Conservation (phyloP, 2,888 invertebrate genomes). For the Drosophila mimica region DNA sequence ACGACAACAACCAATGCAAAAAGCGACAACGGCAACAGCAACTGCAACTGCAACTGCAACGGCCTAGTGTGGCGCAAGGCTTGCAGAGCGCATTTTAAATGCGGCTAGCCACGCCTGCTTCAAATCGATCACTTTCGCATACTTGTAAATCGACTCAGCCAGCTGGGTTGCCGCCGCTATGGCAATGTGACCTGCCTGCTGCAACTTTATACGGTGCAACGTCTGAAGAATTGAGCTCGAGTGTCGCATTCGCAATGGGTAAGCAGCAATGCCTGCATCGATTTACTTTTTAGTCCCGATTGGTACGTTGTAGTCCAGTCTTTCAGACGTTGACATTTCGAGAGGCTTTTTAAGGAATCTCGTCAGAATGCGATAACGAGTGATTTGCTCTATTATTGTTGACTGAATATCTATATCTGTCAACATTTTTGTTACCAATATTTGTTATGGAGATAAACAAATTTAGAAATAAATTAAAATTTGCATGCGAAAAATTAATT, state of each 20-base stretch:
- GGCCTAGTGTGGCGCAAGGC: constrained; percentile 66
- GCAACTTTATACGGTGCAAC: constrained; percentile 28
- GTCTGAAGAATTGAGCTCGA: constrained; percentile 40
- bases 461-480: background rate
- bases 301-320: background rate
- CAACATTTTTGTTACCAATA: background rate
- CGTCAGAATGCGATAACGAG: constrained; percentile 21
- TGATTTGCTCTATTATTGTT: background rate
- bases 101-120: constrained; percentile 73
- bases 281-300: constrained; percentile 10
- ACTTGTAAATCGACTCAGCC: constrained; percentile 57
- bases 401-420: background rate
- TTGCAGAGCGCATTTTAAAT: constrained; percentile 56
- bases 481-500: background rate
- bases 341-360: constrained; percentile 7
- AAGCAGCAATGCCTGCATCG: constrained; percentile 11
- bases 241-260: constrained; percentile 57
- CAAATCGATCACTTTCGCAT: constrained; percentile 82
- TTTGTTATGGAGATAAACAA: background rate
- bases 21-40: constrained; percentile 17
- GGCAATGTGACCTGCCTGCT: constrained; percentile 20
- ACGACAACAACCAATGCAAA: constrained; percentile 44
- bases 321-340: constrained; percentile 10
- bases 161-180: constrained; percentile 32
- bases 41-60: constrained; percentile 11